Evolutionary conservation across 2,888 invertebrate genomes (phyloP).

Genomic region (Agrotis exclamationis): DNA sequence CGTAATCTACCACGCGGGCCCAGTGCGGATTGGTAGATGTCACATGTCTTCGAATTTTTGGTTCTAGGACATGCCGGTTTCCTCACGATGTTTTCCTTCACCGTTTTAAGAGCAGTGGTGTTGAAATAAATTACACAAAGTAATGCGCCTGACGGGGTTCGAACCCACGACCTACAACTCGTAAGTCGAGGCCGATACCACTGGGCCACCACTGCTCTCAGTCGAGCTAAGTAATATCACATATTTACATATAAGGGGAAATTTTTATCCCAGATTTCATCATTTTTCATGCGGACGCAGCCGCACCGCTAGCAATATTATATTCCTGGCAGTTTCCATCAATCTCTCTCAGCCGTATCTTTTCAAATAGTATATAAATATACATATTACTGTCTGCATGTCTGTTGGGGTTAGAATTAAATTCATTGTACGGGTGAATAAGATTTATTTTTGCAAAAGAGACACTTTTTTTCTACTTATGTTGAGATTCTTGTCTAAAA

Average conservation of each 20-base stretch:
- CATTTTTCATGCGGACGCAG: conserved; percentile 19
- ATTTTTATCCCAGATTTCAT: conserved; percentile 18
- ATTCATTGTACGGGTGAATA: conserved; percentile 1
- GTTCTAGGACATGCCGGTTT: no score
- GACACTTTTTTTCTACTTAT: neutral
- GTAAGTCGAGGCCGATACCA: no score
- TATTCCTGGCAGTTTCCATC: conserved; percentile 33
- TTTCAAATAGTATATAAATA: conserved; percentile 28
- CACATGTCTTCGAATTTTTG: no score
- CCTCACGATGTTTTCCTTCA: no score
- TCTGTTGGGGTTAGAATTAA: neutral
- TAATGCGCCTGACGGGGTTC: no score
- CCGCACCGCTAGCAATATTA: conserved; percentile 30
- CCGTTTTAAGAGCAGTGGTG: no score
- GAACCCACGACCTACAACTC: no score
- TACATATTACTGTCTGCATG: conserved; percentile 29
- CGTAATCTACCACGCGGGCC: no score
- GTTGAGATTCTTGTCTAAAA: neutral
- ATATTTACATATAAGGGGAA: conserved; percentile 2
- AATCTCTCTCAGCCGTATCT: conserved; percentile 31
- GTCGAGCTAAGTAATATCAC: neutral
- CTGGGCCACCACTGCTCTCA: no score
- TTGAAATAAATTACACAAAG: no score
- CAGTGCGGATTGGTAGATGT: no score
- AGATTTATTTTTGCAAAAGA: neutral